Conservation (phyloP, 1,140 invertebrate genomes). For the Calephelis virginiensis region DNA sequence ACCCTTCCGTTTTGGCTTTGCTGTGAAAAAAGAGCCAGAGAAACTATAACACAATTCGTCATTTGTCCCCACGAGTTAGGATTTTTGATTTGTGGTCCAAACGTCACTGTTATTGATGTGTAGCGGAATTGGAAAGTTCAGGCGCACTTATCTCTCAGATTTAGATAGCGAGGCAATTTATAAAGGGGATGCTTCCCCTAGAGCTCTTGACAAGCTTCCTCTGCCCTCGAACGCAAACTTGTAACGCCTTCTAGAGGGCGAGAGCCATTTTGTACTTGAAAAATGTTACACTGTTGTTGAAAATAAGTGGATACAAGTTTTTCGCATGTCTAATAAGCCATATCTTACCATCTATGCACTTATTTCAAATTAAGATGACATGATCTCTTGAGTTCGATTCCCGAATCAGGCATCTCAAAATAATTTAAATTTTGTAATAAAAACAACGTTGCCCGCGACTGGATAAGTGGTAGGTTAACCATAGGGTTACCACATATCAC, state of each 20-base stretch:
- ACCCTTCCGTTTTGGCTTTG: too few relatives aligned
- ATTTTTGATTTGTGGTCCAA: constrained; percentile 72
- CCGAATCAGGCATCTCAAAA: too few relatives aligned
- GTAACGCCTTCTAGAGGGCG: constrained; percentile 10
- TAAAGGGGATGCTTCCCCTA: constrained; percentile 65
- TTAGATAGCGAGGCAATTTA: constrained; percentile 75
- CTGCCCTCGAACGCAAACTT: constrained; percentile 5
- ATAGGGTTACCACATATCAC: too few relatives aligned
- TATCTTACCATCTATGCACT: too few relatives aligned
- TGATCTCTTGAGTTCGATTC: too few relatives aligned
- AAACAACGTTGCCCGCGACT: too few relatives aligned
- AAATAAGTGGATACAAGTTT: too few relatives aligned
- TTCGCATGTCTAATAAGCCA: too few relatives aligned
- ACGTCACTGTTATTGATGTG: constrained; percentile 75
- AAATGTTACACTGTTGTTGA: background rate
- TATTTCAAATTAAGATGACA: too few relatives aligned
- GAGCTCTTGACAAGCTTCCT: constrained; percentile 5
- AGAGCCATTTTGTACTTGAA: constrained; percentile 14
- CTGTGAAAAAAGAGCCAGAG: too few relatives aligned
- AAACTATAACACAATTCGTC: constrained; percentile 35
- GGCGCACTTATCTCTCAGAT: constrained; percentile 73
- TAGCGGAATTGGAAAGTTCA: constrained; percentile 76
- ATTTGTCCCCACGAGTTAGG: constrained; percentile 41
- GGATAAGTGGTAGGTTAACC: too few relatives aligned
- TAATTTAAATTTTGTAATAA: too few relatives aligned